A percentile compares a stretch with the other conserved stretches of the same genome.
These are phyloP conservation scores for Lophotriccus pileatus DNA, from an alignment of 2,797 vertebrate genomes.

Conservation along the genomic window DNA sequence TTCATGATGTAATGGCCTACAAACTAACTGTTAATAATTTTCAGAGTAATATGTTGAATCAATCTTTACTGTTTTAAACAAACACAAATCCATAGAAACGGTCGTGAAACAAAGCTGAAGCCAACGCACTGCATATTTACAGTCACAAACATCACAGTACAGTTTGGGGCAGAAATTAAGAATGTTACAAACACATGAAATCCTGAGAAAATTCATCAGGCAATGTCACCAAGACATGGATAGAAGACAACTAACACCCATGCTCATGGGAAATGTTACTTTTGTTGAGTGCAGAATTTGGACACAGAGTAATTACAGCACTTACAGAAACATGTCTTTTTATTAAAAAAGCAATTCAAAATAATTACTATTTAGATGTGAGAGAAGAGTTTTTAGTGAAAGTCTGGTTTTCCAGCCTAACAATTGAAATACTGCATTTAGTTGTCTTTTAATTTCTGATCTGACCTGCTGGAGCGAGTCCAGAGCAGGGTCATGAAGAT, in stretches of 20 bases:
- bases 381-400: not conserved
- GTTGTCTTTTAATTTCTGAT: not conserved
- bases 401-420: not conserved
- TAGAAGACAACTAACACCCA: not conserved
- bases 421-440: not conserved
- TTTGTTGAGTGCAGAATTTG: not conserved
- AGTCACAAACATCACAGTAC: not conserved
- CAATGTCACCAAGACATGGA: rapidly evolving
- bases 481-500: not conserved
- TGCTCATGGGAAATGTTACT: not conserved
- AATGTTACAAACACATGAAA: not conserved
- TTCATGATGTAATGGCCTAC: not conserved
- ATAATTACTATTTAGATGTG: not conserved
- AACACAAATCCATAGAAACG: not conserved
- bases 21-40: not conserved
- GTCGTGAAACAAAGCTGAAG: not conserved
- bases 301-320: not conserved
- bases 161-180: not conserved
- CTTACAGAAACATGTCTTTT: not conserved
- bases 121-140: not conserved
- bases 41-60: not conserved
- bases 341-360: not conserved
- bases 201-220: not conserved
- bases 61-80: not conserved
- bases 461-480: not conserved